Conservation (phyloP, 2,888 invertebrate genomes). For the Muschampia plurimacula region DNA sequence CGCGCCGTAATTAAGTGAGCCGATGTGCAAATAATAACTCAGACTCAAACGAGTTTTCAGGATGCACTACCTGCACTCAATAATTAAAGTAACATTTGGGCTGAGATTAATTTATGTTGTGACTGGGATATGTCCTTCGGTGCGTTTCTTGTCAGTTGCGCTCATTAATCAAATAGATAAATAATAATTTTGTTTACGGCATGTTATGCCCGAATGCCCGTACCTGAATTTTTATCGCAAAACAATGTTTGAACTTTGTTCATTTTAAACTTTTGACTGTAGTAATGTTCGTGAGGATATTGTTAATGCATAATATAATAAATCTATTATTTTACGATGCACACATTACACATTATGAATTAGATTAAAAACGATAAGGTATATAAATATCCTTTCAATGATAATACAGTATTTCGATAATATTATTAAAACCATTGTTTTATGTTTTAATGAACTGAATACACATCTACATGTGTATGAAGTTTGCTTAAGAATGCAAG, state of each 20-base stretch:
- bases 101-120: slow-evolving; percentile 28
- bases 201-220: neutral
- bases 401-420: no score
- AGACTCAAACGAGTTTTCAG: slow-evolving; percentile 9
- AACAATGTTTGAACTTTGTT: neutral
- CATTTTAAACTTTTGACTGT: neutral
- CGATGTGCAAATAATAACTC: slow-evolving; percentile 11
- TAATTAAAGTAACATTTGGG: slow-evolving; percentile 23
- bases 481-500: no score
- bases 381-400: no score
- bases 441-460: no score
- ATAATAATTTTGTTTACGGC: neutral
- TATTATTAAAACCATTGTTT: no score
- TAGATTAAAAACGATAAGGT: no score
- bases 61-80: slow-evolving; percentile 7
- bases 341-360: no score
- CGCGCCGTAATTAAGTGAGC: neutral
- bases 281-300: neutral
- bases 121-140: slow-evolving; percentile 26
- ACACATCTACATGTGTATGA: no score
- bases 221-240: neutral
- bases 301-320: no score
- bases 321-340: no score
- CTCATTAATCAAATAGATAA: slow-evolving; percentile 20
- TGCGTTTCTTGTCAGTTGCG: slow-evolving; percentile 10